Conservation (phyloP, 2,888 invertebrate genomes). For the Polydesmus complanatus region DNA sequence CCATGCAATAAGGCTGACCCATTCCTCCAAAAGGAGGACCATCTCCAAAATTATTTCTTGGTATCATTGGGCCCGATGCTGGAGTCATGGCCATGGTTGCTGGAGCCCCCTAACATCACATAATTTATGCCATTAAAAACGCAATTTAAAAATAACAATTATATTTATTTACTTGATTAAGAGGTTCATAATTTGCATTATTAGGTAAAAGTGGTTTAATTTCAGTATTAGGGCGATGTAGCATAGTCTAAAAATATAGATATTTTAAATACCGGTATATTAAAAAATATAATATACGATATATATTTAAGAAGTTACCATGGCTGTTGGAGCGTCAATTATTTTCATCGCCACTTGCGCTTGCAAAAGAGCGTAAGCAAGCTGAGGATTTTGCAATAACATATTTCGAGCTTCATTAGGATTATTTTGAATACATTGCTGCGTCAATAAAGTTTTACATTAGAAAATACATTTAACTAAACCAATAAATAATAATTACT, state of each 20-base stretch:
- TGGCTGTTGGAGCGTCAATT: constrained; percentile 86
- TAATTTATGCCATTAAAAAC: not conserved
- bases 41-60: constrained; percentile 1
- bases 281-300: constrained; percentile 11
- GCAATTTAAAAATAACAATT: not conserved
- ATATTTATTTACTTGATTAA: not conserved
- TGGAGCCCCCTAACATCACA: not conserved
- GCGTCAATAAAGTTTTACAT: constrained; percentile 16
- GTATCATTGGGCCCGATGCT: not conserved
- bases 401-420: constrained; percentile 92
- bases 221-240: constrained; percentile 60
- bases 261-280: not conserved
- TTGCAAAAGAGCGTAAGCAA: constrained; percentile 92
- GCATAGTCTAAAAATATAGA: constrained; percentile 50
- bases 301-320: constrained; percentile 42
- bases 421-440: constrained; percentile 59
- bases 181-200: not conserved
- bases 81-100: not conserved
- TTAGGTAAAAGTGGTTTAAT: constrained; percentile 25
- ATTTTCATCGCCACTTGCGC: constrained; percentile 97
- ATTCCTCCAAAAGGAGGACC: not conserved
- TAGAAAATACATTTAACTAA: not conserved
- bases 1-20: not conserved
- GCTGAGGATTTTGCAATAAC: constrained; percentile 91
- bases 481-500: constrained; percentile 41